Evolutionary conservation across 2,797 vertebrate genomes (phyloP).

Genomic region (Hemitrygon akajei): DNA sequence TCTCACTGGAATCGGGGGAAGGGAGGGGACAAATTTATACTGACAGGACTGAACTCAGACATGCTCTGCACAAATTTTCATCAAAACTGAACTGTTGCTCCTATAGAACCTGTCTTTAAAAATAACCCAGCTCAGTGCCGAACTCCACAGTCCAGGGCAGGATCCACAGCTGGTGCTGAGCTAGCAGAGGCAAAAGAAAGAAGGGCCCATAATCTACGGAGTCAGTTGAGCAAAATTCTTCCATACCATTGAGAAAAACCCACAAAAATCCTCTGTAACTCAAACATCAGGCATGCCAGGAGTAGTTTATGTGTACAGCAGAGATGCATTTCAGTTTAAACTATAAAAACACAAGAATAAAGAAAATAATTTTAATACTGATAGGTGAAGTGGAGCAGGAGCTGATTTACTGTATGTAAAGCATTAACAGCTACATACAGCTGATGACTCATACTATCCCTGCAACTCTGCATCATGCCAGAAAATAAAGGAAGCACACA

Average conservation of each 20-base stretch:
- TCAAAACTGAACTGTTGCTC: background rate
- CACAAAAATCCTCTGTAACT: background rate
- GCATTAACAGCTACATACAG: background rate
- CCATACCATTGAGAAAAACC: background rate
- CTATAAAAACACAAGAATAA: background rate
- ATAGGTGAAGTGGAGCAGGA: background rate
- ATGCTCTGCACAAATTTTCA: background rate
- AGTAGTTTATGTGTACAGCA: background rate
- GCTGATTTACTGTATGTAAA: too few species aligned
- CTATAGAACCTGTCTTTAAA: background rate
- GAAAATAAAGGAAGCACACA: background rate
- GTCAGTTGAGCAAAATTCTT: background rate
- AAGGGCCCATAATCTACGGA: background rate
- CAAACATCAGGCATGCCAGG: background rate
- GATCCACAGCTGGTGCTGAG: background rate
- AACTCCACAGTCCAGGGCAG: background rate
- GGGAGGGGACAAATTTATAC: background rate
- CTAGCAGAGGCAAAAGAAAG: background rate
- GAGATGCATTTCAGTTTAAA: background rate
- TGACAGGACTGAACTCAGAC: background rate
- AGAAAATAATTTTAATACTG: background rate
- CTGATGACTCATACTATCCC: background rate
- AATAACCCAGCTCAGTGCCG: background rate
- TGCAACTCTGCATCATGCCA: background rate
- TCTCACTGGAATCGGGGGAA: constrained; percentile 41